These are phyloP conservation scores for Acridotheres tristis DNA, from an alignment of 2,797 vertebrate species.

Conservation along the genomic window DNA sequence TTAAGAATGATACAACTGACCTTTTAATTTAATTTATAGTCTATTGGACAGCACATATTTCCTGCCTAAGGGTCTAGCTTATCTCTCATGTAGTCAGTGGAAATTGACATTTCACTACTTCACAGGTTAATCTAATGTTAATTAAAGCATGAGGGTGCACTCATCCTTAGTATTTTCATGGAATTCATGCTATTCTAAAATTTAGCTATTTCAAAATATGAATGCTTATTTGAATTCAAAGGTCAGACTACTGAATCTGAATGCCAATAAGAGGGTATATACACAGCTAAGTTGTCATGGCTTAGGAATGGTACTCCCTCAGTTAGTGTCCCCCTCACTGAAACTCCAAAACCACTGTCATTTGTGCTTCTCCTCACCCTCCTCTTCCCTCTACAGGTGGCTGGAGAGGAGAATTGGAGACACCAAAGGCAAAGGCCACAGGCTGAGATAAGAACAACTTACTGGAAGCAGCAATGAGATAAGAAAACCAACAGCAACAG, in stretches of 20 bases:
- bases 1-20: neutral
- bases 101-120: conserved; percentile 38
- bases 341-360: neutral
- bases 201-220: conserved; percentile 23
- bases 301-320: neutral
- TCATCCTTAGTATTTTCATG: neutral
- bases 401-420: neutral
- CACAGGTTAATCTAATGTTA: neutral
- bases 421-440: neutral
- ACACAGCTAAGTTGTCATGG: neutral
- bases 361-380: accelerated
- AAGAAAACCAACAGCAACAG: neutral
- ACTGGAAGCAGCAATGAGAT: neutral
- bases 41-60: neutral
- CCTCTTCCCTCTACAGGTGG: neutral
- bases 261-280: neutral
- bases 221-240: conserved; percentile 51
- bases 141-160: conserved; percentile 37
- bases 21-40: conserved; percentile 5
- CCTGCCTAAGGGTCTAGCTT: neutral
- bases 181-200: conserved; percentile 31
- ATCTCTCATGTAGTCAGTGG: neutral
- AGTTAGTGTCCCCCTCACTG: neutral
- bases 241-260: conserved; percentile 18
- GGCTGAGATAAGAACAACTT: neutral